These are phyloP conservation scores for Pectinophora gossypiella DNA, from an alignment of 1,140 invertebrate species.

Conservation along the genomic window DNA sequence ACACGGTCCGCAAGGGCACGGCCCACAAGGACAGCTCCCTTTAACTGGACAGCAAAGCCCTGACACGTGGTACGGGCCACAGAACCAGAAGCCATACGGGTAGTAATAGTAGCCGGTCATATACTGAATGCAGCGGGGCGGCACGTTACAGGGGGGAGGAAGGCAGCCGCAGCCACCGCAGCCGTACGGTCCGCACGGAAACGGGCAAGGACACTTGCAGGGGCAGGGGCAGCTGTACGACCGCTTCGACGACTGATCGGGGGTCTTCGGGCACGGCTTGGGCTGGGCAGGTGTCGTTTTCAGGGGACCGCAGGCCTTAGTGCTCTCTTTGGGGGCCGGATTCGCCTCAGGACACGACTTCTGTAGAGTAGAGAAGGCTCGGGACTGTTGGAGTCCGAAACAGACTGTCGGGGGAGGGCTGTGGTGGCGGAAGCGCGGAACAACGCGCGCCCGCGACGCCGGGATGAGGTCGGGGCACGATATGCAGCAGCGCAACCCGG, in stretches of 20 bases:
- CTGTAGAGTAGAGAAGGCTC: not conserved
- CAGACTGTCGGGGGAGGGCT: conserved; percentile 14
- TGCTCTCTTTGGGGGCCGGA: not conserved
- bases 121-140: conserved; percentile 52
- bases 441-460: not conserved
- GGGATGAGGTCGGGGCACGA: conserved; percentile 30
- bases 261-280: not conserved
- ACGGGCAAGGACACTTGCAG: conserved; percentile 28
- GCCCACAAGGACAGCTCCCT: not conserved
- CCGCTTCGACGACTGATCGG: conserved; percentile 3
- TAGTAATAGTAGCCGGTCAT: conserved; percentile 68
- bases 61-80: conserved; percentile 52
- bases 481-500: conserved; percentile 18
- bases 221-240: conserved; percentile 21
- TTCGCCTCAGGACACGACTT: not conserved
- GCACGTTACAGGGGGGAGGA: conserved; percentile 48
- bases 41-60: conserved; percentile 32
- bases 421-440: conserved; percentile 5
- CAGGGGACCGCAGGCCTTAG: no score
- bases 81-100: conserved; percentile 62
- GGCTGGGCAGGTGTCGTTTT: not conserved
- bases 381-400: not conserved
- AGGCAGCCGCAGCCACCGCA: conserved; percentile 34
- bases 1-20: conserved; percentile 16
- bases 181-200: conserved; percentile 39